These are phyloP conservation scores for Turnix velox DNA, from an alignment of 2,113 vertebrate species.

Conservation along the genomic window DNA sequence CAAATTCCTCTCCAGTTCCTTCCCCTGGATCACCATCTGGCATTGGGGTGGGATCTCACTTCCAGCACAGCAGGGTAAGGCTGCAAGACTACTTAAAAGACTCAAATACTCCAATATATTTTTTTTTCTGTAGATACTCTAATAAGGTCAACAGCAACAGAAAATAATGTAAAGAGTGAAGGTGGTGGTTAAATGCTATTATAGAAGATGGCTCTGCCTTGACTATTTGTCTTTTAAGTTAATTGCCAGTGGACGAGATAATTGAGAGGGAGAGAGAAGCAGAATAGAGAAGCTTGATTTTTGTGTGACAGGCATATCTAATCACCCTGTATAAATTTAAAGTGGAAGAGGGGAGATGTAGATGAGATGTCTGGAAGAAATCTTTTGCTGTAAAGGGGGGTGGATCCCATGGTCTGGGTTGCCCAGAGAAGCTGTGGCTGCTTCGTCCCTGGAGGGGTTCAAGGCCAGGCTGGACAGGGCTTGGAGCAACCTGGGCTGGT, in stretches of 20 bases:
- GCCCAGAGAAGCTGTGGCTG: too few species aligned
- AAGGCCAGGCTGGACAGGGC: too few species aligned
- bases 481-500: too few species aligned
- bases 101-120: neutral
- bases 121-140: neutral
- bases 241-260: neutral
- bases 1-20: constrained; percentile 91
- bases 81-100: neutral
- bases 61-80: constrained; percentile 90
- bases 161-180: neutral
- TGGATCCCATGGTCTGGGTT: too few species aligned
- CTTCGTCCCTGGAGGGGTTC: too few species aligned
- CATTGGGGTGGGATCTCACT: constrained; percentile 89
- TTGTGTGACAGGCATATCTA: neutral
- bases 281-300: neutral
- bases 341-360: too few species aligned
- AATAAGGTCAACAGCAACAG: neutral
- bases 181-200: neutral
- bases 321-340: neutral
- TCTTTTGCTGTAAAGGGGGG: too few species aligned
- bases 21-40: constrained; percentile 92
- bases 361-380: too few species aligned
- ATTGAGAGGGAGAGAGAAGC: neutral
- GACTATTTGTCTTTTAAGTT: neutral
- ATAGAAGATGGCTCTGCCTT: neutral